A percentile compares a stretch with the other conserved stretches of the same genome.
These are phyloP conservation scores for Drosophila takahashii DNA, from an alignment of 1,140 invertebrate species.

Conservation along the genomic window DNA sequence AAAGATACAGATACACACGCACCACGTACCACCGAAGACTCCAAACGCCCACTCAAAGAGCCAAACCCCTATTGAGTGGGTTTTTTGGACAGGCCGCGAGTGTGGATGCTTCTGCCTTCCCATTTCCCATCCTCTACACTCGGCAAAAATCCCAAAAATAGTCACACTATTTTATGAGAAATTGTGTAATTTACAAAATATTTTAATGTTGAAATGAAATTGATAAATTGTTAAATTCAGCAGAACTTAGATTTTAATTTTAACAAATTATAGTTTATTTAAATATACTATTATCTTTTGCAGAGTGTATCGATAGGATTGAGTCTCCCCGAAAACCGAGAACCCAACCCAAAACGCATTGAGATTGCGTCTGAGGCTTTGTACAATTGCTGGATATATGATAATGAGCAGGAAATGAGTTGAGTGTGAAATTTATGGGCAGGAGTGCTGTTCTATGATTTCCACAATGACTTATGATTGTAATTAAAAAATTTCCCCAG, in stretches of 20 bases:
- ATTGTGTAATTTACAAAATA: neutral
- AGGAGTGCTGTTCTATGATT: slow-evolving; percentile 61
- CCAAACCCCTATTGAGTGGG: slow-evolving; percentile 78
- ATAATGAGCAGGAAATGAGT: slow-evolving; percentile 82
- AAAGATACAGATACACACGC: slow-evolving; percentile 46
- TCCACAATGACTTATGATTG: slow-evolving; percentile 63
- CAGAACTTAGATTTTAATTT: too few species aligned
- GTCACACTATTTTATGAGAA: too few species aligned
- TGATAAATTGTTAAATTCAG: too few species aligned
- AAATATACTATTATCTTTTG: neutral
- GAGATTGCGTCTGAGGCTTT: slow-evolving; percentile 40
- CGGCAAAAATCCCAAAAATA: neutral
- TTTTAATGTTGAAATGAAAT: neutral
- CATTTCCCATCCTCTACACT: slow-evolving; percentile 15
- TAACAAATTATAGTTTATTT: too few species aligned
- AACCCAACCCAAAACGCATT: slow-evolving; percentile 47
- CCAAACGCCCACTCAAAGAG: slow-evolving; percentile 63
- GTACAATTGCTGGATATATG: slow-evolving; percentile 70
- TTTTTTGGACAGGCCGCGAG: slow-evolving; percentile 65
- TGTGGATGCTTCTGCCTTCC: slow-evolving; percentile 39
- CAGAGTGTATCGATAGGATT: slow-evolving; percentile 6
- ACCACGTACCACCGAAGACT: slow-evolving; percentile 23
- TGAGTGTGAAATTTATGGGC: slow-evolving; percentile 79
- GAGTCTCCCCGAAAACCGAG: slow-evolving; percentile 28
- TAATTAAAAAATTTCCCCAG: slow-evolving; percentile 63